A percentile compares a stretch with the other conserved stretches of the same genome.
Conservation (phyloP, 2,888 invertebrate species). For the Malthinus seriepunctatus region DNA sequence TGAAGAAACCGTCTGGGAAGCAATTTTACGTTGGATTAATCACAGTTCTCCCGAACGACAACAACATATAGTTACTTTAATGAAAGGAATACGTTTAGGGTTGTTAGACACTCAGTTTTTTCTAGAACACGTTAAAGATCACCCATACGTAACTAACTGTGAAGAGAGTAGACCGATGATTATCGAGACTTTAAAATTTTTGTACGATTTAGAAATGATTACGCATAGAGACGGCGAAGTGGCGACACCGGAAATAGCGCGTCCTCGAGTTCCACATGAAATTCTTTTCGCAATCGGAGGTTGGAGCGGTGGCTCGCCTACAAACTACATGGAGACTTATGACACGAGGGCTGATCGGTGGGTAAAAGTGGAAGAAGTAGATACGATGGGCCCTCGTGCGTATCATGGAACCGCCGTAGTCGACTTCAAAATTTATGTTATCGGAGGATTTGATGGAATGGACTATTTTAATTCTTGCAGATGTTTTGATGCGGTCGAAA, state of each 20-base stretch:
- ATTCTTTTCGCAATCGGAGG: slow-evolving; percentile 85
- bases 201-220: slow-evolving; percentile 91
- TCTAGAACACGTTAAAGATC: slow-evolving; percentile 86
- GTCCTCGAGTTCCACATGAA: slow-evolving; percentile 85
- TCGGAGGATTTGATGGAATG: slow-evolving; percentile 92
- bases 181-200: slow-evolving; percentile 87
- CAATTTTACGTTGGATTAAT: slow-evolving; percentile 86
- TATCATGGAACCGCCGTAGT: slow-evolving; percentile 94
- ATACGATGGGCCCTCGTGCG: slow-evolving; percentile 82
- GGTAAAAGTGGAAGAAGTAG: slow-evolving; percentile 81
- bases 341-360: slow-evolving; percentile 89
- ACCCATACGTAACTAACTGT: slow-evolving; percentile 81
- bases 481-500: slow-evolving; percentile 83
- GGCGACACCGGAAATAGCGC: slow-evolving; percentile 80
- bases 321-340: slow-evolving; percentile 83
- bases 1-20: slow-evolving; percentile 87
- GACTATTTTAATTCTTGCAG: slow-evolving; percentile 72
- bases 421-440: slow-evolving; percentile 81
- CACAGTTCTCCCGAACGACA: slow-evolving; percentile 73
- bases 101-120: slow-evolving; percentile 88
- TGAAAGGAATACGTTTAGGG: slow-evolving; percentile 78
- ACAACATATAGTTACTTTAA: slow-evolving; percentile 74
- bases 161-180: slow-evolving; percentile 86
- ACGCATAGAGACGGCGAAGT: slow-evolving; percentile 79
- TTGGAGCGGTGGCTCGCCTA: slow-evolving; percentile 77